phyloP scores from a whole-genome alignment of 30 jellyfish, hydroid and myxozoan genomes.

The Chrysaora quinquecirrha region DNA sequence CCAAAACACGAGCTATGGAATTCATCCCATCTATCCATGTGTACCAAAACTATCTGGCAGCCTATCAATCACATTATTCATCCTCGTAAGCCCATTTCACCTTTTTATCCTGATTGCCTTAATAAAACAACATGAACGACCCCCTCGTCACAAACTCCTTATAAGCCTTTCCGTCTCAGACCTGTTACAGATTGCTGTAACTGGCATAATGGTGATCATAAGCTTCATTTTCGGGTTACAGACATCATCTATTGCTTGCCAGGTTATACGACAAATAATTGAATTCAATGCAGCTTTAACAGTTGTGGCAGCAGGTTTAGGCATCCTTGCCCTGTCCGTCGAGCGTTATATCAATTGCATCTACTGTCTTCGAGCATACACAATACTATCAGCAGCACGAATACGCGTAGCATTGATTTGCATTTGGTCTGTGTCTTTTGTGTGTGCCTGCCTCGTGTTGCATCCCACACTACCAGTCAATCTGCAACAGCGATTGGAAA shows the following conservation, averaged over 20 bases:
- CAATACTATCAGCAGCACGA: background rate
- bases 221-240: background rate
- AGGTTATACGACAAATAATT: background rate
- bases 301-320: background rate
- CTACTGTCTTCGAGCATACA: background rate
- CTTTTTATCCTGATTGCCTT: background rate
- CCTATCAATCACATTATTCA: background rate
- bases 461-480: background rate
- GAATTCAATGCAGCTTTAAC: background rate
- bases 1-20: too few species aligned
- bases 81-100: background rate
- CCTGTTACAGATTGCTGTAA: background rate
- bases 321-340: background rate
- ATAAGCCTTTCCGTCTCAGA: background rate
- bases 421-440: background rate
- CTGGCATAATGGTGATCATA: background rate
- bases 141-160: background rate
- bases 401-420: background rate
- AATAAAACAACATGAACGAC: background rate
- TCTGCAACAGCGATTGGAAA: background rate
- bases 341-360: background rate
- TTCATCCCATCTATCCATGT: background rate
- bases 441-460: background rate
- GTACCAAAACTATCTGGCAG: background rate
- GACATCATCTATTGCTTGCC: background rate